These are phyloP conservation scores for Metopia argyrocephala DNA, from an alignment of 2,888 invertebrate genomes.

Conservation along the genomic window DNA sequence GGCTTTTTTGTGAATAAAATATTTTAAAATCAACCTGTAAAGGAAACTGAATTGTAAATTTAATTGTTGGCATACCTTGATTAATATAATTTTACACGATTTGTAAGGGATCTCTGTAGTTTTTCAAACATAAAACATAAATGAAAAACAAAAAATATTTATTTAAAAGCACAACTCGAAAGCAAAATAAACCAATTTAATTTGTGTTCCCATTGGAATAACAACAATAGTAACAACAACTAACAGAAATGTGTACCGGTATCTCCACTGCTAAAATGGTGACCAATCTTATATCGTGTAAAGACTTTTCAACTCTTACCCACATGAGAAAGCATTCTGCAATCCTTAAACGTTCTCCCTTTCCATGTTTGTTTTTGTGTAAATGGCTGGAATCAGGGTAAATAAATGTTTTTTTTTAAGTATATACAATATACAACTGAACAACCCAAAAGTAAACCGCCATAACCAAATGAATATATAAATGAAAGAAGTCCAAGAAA, in stretches of 20 bases:
- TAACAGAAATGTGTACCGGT: constrained; percentile 21
- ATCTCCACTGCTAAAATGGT: background rate
- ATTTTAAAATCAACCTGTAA: no score
- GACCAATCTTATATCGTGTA: background rate
- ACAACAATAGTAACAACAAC: constrained; percentile 31
- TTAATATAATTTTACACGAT: background rate
- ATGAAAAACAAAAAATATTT: constrained; percentile 31
- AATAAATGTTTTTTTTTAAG: no score
- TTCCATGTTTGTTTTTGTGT: background rate
- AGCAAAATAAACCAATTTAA: constrained; percentile 75
- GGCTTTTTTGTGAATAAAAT: no score
- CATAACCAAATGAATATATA: background rate
- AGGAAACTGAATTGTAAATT: no score
- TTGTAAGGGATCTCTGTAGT: background rate
- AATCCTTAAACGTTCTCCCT: background rate
- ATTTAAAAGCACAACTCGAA: constrained; percentile 65
- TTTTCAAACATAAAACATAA: background rate
- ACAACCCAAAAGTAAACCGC: constrained; percentile 22
- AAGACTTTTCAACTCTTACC: constrained; percentile 6
- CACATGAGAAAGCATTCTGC: background rate
- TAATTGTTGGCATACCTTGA: no score
- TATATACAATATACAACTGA: no score
- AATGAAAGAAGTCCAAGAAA: background rate
- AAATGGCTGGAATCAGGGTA: background rate
- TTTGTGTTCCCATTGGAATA: constrained; percentile 72